Percentiles rank a stretch among this genome's conserved stretches.
phyloP scores from a whole-genome alignment of 2,888 invertebrate genomes.

The Stenichneumon culpator region DNA sequence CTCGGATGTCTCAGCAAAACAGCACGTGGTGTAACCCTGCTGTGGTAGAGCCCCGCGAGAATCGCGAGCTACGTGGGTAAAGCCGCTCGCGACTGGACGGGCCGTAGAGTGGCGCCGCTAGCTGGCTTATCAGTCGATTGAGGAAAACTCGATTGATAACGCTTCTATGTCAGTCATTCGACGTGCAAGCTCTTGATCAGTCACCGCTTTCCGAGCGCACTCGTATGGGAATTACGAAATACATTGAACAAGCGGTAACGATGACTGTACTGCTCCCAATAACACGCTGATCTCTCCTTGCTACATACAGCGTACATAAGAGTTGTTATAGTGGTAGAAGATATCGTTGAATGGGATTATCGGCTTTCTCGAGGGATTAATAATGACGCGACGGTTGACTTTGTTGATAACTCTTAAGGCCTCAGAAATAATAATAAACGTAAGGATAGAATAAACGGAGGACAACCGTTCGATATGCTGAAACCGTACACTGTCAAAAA shows the following conservation, averaged over 20 bases:
- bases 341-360: not conserved
- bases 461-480: not conserved
- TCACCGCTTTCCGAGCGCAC: not conserved
- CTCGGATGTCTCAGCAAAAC: constrained; percentile 3
- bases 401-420: not conserved
- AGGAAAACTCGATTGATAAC: constrained; percentile 19
- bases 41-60: constrained; percentile 6
- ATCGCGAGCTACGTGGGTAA: constrained; percentile 32
- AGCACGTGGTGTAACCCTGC: constrained; percentile 27
- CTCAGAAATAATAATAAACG: not conserved
- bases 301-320: not conserved
- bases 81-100: not conserved
- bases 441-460: no score
- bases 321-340: not conserved
- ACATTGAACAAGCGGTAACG: not conserved
- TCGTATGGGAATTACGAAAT: not conserved
- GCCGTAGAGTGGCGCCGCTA: constrained; percentile 61
- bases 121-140: constrained; percentile 30
- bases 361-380: not conserved
- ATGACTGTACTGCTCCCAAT: not conserved
- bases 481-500: not conserved
- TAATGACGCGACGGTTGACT: not conserved
- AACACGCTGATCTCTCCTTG: not conserved
- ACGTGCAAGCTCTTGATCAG: not conserved
- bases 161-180: not conserved